Conservation (phyloP, 2,888 invertebrate species). For the Drosophila seclusa region DNA sequence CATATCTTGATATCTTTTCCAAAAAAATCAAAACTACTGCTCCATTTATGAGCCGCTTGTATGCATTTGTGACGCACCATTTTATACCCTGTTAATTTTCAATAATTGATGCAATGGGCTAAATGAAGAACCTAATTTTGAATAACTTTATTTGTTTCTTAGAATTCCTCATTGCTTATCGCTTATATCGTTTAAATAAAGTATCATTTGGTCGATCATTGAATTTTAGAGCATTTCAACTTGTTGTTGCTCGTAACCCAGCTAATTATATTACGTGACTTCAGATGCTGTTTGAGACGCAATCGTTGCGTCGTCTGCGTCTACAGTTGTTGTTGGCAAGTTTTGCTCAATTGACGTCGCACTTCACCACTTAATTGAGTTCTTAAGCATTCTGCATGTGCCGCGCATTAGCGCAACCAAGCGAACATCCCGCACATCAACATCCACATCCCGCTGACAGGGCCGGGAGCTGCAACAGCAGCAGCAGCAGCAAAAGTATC, state of each 20-base stretch:
- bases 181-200: neutral
- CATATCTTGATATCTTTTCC: neutral
- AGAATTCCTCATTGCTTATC: neutral
- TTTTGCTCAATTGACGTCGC: constrained; percentile 44
- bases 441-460: constrained; percentile 29
- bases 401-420: constrained; percentile 53
- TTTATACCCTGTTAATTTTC: neutral
- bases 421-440: constrained; percentile 46
- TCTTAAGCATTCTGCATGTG: constrained; percentile 62
- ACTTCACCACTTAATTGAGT: constrained; percentile 65
- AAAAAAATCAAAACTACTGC: neutral
- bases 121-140: neutral
- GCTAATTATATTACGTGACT: constrained; percentile 41
- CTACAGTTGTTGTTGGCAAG: constrained; percentile 6
- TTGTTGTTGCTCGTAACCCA: constrained; percentile 16
- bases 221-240: neutral
- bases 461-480: neutral
- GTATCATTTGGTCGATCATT: neutral
- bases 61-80: rapidly evolving
- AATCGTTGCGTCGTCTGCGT: constrained; percentile 5
- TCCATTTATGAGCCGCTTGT: neutral
- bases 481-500: constrained; percentile 38
- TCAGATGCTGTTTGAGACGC: constrained; percentile 4
- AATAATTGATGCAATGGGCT: neutral
- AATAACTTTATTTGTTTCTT: neutral